These are phyloP conservation scores for Eupithecia pulchellata DNA, from an alignment of 2,888 invertebrate genomes.

Conservation along the genomic window DNA sequence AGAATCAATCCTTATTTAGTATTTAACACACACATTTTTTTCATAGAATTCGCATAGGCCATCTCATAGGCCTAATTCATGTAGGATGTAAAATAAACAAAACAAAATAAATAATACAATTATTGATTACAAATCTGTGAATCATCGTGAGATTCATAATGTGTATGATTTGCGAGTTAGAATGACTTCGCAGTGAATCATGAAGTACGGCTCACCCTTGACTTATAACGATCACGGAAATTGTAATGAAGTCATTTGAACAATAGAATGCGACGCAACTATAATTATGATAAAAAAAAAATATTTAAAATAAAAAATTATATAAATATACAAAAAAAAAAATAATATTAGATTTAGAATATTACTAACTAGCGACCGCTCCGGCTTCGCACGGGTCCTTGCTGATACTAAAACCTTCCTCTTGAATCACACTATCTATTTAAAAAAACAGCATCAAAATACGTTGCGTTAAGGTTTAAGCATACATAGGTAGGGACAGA, in stretches of 20 bases:
- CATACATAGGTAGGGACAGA: too few relatives aligned
- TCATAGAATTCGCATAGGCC: neutral
- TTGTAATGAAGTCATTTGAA: slow-evolving; percentile 39
- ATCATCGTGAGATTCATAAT: slow-evolving; percentile 44
- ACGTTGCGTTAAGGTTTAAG: too few relatives aligned
- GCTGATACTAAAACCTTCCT: too few relatives aligned
- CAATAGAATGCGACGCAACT: slow-evolving; percentile 2
- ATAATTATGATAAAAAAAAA: too few relatives aligned
- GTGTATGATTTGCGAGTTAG: slow-evolving; percentile 40
- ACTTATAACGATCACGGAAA: slow-evolving; percentile 36
- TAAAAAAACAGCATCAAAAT: too few relatives aligned
- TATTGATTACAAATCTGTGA: slow-evolving; percentile 31
- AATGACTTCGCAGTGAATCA: slow-evolving; percentile 38
- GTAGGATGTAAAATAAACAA: neutral
- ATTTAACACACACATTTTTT: too few relatives aligned
- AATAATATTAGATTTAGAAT: too few relatives aligned
- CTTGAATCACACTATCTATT: too few relatives aligned
- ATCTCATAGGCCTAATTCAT: neutral
- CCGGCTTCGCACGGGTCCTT: too few relatives aligned
- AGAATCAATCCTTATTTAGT: too few relatives aligned
- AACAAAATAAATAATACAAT: slow-evolving; percentile 14
- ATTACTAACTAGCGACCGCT: too few relatives aligned
- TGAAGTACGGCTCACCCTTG: slow-evolving; percentile 31
- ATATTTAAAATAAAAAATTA: neutral
- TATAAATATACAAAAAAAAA: neutral